These are phyloP conservation scores for Microcebus ravelobensis DNA, from an alignment of 2,113 vertebrate genomes.

Conservation along the genomic window DNA sequence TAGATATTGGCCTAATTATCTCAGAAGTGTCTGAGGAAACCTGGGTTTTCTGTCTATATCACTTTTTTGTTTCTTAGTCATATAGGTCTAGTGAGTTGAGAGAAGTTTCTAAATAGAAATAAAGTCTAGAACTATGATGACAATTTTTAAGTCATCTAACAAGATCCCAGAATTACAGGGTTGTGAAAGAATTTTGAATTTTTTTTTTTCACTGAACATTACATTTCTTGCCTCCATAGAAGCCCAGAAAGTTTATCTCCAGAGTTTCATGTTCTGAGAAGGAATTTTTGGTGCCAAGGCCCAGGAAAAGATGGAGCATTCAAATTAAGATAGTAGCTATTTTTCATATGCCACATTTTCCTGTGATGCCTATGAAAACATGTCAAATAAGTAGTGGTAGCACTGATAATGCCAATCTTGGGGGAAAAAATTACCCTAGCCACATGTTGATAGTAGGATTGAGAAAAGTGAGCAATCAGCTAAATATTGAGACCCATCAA, in stretches of 20 bases:
- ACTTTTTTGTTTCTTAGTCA: background rate
- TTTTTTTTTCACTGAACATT: background rate
- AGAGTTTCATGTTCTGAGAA: background rate
- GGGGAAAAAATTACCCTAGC: background rate
- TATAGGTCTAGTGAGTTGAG: background rate
- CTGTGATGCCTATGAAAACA: background rate
- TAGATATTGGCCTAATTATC: slow-evolving; percentile 9
- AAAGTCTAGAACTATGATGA: background rate
- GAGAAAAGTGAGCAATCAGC: background rate
- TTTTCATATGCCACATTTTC: background rate
- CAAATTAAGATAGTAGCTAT: background rate
- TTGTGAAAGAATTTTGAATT: background rate
- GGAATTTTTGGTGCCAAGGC: background rate
- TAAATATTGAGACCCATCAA: background rate
- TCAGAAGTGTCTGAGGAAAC: slow-evolving; percentile 9
- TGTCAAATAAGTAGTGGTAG: background rate
- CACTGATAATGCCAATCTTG: background rate
- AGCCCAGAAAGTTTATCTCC: background rate
- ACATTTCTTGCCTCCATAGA: background rate
- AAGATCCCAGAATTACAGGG: background rate
- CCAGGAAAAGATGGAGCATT: background rate
- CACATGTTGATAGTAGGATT: background rate
- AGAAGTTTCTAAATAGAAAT: slow-evolving; percentile 6
- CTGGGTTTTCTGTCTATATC: slow-evolving; percentile 3
- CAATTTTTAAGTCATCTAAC: background rate